Evolutionary conservation across 2,113 vertebrate genomes (phyloP), one percentile per base, ranked within the genome.

Genomic region (Cebidichthys violaceus): DNA sequence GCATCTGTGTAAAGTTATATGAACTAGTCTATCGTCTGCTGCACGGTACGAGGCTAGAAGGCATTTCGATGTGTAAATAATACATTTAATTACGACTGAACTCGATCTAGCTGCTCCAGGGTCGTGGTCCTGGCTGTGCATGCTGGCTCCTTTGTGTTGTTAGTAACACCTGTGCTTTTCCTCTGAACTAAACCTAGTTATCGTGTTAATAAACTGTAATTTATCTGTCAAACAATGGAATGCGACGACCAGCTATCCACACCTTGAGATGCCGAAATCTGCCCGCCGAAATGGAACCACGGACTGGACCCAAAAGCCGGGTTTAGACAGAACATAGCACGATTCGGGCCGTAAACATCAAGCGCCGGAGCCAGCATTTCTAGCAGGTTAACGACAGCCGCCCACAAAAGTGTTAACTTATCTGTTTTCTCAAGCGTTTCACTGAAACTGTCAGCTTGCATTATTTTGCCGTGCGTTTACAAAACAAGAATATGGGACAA

Each of bases 1-100:
- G 59, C 24, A 33, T 35, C 50, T 77, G 43, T 55, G 43, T 39
- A 35, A 65, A 55, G 39, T 50, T 74, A 70, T 9, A 60, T 59
- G 31, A 33, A 52, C 22, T 29, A 50, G 18, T 52, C 65, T 18
- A 22, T 10, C 45, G 67, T 78, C 50, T 77, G 55, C 10, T n/a
- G 35, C 55, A 55, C 47, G 52, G 61, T 20, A 43, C 22, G 61
- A 33, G 33, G 33, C 5, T n/a, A n/a, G n/a, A n/a, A n/a, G n/a
- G n/a, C n/a, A n/a, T n/a, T n/a, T n/a, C n/a, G n/a, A n/a, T n/a
- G n/a, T 57, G 24, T 60, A 33, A 60, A 60, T 60, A 60, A 31
- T 60, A 60, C 9, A 60, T 60, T 60, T 60, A 60, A 31, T 60
- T 31, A 22, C 22, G 31, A 33, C 60, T 9, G 8, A 9, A 33